phyloP scores from a whole-genome alignment of 1,140 invertebrate genomes.

The Scaptomyza montana region DNA sequence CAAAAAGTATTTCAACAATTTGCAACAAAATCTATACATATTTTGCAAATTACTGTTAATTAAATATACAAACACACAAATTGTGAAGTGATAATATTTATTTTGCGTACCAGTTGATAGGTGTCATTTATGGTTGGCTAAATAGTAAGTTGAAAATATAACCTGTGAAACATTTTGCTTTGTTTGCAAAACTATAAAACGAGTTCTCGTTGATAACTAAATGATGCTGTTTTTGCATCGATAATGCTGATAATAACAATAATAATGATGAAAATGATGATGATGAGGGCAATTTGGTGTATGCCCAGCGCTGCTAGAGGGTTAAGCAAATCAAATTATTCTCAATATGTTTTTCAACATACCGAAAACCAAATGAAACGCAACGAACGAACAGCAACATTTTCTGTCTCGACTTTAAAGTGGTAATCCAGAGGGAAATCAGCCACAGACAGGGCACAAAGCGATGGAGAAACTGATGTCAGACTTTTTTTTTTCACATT shows the following conservation, averaged over 20 bases:
- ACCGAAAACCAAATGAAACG: slow-evolving; percentile 7
- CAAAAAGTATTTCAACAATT: slow-evolving; percentile 4
- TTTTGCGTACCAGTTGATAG: slow-evolving; percentile 5
- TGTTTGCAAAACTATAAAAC: slow-evolving; percentile 19
- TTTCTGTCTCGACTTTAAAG: slow-evolving; percentile 17
- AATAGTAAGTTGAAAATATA: slow-evolving; percentile 32
- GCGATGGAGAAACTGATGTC: slow-evolving; percentile 10
- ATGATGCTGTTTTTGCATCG: slow-evolving; percentile 32
- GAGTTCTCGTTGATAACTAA: slow-evolving; percentile 30
- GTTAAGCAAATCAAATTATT: slow-evolving; percentile 37
- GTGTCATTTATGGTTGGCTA: slow-evolving; percentile 40
- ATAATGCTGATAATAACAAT: slow-evolving; percentile 9
- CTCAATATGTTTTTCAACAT: slow-evolving; percentile 42
- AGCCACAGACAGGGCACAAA: slow-evolving; percentile 5
- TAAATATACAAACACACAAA: slow-evolving; percentile 34
- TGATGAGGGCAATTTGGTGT: slow-evolving; percentile 39
- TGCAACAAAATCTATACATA: not conserved
- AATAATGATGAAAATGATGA: slow-evolving; percentile 8
- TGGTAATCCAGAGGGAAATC: slow-evolving; percentile 47
- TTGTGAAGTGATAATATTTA: slow-evolving; percentile 15
- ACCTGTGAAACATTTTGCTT: slow-evolving; percentile 22
- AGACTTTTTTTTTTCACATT: slow-evolving; percentile 9
- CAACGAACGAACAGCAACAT: slow-evolving; percentile 4
- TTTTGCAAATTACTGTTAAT: slow-evolving; percentile 24
- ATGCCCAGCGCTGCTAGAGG: too few species aligned